Base-by-base conservation (phyloP, 2,113 vertebrate genomes). In the Abramis brama region DNA sequence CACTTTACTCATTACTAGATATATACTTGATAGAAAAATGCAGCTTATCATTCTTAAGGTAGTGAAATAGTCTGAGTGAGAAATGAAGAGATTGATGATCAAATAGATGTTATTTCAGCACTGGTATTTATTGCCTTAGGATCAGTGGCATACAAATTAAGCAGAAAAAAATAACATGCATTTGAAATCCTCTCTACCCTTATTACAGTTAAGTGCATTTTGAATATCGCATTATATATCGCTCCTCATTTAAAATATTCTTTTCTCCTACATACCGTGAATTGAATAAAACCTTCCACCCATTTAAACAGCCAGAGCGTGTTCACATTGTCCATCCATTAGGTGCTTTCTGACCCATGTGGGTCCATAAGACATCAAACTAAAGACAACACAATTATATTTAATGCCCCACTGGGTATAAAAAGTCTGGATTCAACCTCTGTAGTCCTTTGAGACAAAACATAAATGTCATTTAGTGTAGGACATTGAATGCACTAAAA, bases 371-470 rank as follows among this genome's bases (percentile, higher is more conserved):
- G 59, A 47, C n/a, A 80, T 80, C 57, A 64, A 80, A 80, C 79
- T 80, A 64, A 80, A 80, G 79, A 80, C 79, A 80, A 80, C 60
- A 45, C 39, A 80, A 80, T 80, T 64, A 64, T 81, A 64, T 81
- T 81, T 66, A 81, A 81, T 81, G 39, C 79, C 60, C 59, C 59
- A 81, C 59, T 81, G 79, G 15, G 39, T 81, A 25, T 30, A 81
- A 81, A 80, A 79, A 21, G 60, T 64, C 33, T 79, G n/a, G n/a
- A 66, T 66, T 30, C 79, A 27, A 64, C 79, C 79, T 64, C 7
- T 79, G 59, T 43, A 60, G 77, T 60, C 33, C 21, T 43, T 5
- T 79, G 77, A 43, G 57, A 64, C 36, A 19, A 80, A 80, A 27
- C 36, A 64, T 21, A 64, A 62, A 62, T 64, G 59, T 47, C 39